These are phyloP conservation scores for Rhopalosiphum nymphaeae DNA, from an alignment of 2,888 invertebrate genomes.

Conservation along the genomic window DNA sequence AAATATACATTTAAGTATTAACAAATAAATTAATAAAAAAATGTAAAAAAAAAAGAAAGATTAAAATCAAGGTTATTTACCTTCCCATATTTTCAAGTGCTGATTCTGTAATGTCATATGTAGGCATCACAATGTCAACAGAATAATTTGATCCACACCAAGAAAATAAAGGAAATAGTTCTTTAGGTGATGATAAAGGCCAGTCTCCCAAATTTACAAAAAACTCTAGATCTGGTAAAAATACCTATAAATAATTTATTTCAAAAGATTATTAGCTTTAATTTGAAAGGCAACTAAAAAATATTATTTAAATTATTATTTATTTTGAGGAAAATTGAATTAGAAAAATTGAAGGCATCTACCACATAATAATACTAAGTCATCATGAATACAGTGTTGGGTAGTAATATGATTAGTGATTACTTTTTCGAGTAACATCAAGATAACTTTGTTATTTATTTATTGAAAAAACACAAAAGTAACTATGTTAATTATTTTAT, in stretches of 20 bases:
- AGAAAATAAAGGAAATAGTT: slow-evolving; percentile 86
- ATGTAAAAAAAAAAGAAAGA: neutral
- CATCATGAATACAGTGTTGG: neutral
- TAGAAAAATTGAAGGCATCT: neutral
- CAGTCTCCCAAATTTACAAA: slow-evolving; percentile 96
- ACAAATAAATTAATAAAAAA: neutral
- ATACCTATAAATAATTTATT: slow-evolving; percentile 58
- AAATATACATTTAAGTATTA: neutral
- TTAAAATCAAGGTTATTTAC: slow-evolving; percentile 71
- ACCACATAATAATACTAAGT: neutral
- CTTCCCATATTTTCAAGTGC: slow-evolving; percentile 93
- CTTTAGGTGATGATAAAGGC: slow-evolving; percentile 80
- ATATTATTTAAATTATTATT: neutral
- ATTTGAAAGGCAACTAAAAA: neutral
- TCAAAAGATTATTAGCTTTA: neutral
- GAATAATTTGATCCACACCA: slow-evolving; percentile 94
- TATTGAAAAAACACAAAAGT: neutral
- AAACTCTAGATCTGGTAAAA: slow-evolving; percentile 88
- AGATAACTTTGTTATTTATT: neutral
- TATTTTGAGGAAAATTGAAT: too few relatives aligned
- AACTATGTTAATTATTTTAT: neutral
- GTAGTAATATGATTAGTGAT: neutral
- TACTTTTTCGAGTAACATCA: neutral
- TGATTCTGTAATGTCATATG: slow-evolving; percentile 94
- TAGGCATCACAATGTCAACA: slow-evolving; percentile 92